Base-by-base conservation (phyloP, 2,888 invertebrate species). In the Ennomos quercinarius region DNA sequence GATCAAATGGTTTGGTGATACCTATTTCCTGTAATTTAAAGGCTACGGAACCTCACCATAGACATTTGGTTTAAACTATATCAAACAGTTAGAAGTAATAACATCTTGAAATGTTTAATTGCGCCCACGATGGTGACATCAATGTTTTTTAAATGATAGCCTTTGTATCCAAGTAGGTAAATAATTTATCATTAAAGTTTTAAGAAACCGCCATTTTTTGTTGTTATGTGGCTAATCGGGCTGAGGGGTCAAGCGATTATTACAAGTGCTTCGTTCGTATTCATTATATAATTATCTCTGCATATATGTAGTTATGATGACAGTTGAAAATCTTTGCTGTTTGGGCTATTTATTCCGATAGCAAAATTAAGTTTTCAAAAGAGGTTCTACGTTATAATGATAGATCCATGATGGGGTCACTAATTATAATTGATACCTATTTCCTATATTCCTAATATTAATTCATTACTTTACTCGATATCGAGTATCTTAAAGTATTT, bases 71-170 rank as follows among this genome's bases (percentile, higher is more conserved):
- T 17, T 17, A 17, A 27, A 3, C 27, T 3, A 27, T 27, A 27
- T 27, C 27, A 27, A 27, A 27, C 27, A 3, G n/a, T n/a, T n/a
- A n/a, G 27, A 6, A 27, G 37, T 39, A 53, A 47, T 55, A n/a
- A n/a, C n/a, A 58, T 57, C 48, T 43, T 41, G 57, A 54, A 58
- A 70, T 52, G 70, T 67, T 72, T 71, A 71, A 72, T 68, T 71
- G 70, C 63, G 60, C 52, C 63, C 70, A 69, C 72, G 75, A 78
- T 83, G 75, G 78, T 83, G 81, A 80, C 78, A 83, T 82, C 76
- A 78, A 74, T 79, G 75, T 78, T 78, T 74, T 77, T 68, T 72
- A 73, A 72, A 70, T 64, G 85, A 85, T 85, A 85, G 80, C 85
- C 85, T 83, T 72, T 81, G 74, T 80, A 74, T 73, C 74, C 64